phyloP scores from a whole-genome alignment of 2,113 vertebrate genomes.

The Anas platyrhynchos region DNA sequence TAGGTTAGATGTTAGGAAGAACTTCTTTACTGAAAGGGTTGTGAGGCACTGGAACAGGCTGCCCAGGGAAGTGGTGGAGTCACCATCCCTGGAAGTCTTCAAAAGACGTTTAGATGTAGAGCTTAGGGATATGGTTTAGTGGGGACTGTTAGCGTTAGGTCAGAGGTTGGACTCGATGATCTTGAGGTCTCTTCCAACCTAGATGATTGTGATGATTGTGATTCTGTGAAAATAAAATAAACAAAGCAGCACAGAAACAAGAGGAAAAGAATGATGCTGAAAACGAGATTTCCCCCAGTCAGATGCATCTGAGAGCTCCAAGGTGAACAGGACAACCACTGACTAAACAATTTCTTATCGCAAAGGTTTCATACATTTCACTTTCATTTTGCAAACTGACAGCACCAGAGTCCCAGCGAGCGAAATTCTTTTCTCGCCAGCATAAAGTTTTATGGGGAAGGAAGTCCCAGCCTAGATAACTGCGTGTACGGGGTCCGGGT shows the following conservation, averaged over 20 bases:
- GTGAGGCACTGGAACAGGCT: too few species aligned
- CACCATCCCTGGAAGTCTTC: too few species aligned
- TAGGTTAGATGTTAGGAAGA: too few species aligned
- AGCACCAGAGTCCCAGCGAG: not conserved
- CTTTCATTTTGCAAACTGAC: not conserved
- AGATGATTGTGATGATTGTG: too few species aligned
- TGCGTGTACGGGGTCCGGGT: not conserved
- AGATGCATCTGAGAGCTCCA: not conserved
- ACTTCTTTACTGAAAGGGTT: too few species aligned
- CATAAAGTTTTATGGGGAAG: not conserved
- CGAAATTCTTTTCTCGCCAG: not conserved
- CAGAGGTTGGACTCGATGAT: too few species aligned
- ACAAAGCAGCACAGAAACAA: not conserved
- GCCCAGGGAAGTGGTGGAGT: too few species aligned
- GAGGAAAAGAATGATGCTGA: not conserved
- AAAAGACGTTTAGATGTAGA: too few species aligned
- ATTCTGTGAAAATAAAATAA: too few species aligned
- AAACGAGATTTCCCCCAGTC: not conserved
- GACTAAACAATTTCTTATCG: not conserved
- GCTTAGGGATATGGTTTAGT: too few species aligned
- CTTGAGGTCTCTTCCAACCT: too few species aligned
- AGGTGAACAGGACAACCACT: not conserved
- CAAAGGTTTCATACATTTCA: accelerated
- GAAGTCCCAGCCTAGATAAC: not conserved
- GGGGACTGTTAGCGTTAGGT: too few species aligned